Conservation (phyloP, 2,797 vertebrate species). For the Galaxias olidus region DNA sequence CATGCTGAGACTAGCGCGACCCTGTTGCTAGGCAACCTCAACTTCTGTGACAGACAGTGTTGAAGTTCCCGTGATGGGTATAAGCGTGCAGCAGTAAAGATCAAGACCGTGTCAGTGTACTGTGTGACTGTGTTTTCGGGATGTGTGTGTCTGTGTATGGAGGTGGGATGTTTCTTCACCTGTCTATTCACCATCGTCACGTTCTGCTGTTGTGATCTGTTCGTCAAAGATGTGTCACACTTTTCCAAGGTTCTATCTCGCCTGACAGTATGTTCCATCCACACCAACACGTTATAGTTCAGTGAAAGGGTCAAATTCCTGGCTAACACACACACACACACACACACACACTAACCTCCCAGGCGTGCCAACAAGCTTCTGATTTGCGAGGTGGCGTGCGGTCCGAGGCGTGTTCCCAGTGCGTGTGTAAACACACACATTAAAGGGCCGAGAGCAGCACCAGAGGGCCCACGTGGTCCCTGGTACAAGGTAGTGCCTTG, state of each 20-base stretch:
- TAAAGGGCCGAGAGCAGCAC: conserved; percentile 49
- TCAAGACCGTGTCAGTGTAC: too few species aligned
- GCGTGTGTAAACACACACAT: conserved; percentile 57
- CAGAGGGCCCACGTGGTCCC: conserved; percentile 38
- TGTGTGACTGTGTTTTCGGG: too few species aligned
- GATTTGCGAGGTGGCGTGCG: conserved; percentile 55
- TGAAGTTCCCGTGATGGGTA: conserved; percentile 35
- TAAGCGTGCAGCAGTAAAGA: conserved; percentile 2
- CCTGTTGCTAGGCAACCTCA: conserved; percentile 75
- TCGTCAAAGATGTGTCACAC: neutral
- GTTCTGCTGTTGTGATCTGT: too few species aligned
- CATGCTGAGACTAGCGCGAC: conserved; percentile 59
- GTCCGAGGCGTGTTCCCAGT: conserved; percentile 49
- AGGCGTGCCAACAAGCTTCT: conserved; percentile 45
- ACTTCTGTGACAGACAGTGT: conserved; percentile 55
- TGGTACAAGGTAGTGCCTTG: conserved; percentile 54
- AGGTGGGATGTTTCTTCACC: too few species aligned
- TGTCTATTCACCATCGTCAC: too few species aligned
- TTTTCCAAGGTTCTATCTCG: neutral
- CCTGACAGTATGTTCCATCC: neutral
- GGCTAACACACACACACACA: neutral
- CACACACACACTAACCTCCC: too few species aligned
- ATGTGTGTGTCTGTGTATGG: too few species aligned
- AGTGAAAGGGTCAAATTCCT: too few species aligned
- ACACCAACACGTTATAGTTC: neutral